Evolutionary conservation across 1,140 invertebrate genomes (phyloP), one percentile per base, ranked within the genome.

Genomic region (Eupristina koningsbergeri): DNA sequence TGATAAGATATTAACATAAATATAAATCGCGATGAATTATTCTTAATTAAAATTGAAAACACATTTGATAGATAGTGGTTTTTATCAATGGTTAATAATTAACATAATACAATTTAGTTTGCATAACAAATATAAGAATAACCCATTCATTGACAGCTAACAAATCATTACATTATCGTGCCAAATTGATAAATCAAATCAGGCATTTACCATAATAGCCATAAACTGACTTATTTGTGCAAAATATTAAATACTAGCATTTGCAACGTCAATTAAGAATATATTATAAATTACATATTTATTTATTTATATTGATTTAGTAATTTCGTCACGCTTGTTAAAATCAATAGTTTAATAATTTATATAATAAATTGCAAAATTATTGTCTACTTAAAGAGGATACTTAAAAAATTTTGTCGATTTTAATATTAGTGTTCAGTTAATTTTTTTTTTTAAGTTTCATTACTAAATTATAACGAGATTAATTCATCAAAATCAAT

Each of bases 181-280:
- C 71, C n/a, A 67, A 84, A 84, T 84, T 84, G 83, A 84, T 84
- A 80, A 84, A 84, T 84, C 45, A 64, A 67, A 84, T 84, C 83
- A 34, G 7, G 36, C 69, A 22, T 74, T 29, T 64, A 80, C 78
- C 76, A 80, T 76, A 84, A 84, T 76, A 80, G 71, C 83, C 39
- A 67, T 80, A 76, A 80, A 79, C 39, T 9, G 53, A 69, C 71
- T 53, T 73, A 71, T 71, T 41, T 41, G 41, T 41, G 22, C 36
- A 71, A 71, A 71, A 26, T n/a, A 41, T 41, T 41, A 71, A 71
- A 71, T 71, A n/a, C 39, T 71, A 8, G 39, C 34, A 71, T 41
- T 41, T 17, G 26, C 41, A 41, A 71, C 7, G 26, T 41, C 36
- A 36, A 41, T 36, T 41, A n/a, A 41, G 19, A 58, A 26, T 26